phyloP scores from a whole-genome alignment of 1,140 invertebrate genomes.

The Belonocnema kinseyi region DNA sequence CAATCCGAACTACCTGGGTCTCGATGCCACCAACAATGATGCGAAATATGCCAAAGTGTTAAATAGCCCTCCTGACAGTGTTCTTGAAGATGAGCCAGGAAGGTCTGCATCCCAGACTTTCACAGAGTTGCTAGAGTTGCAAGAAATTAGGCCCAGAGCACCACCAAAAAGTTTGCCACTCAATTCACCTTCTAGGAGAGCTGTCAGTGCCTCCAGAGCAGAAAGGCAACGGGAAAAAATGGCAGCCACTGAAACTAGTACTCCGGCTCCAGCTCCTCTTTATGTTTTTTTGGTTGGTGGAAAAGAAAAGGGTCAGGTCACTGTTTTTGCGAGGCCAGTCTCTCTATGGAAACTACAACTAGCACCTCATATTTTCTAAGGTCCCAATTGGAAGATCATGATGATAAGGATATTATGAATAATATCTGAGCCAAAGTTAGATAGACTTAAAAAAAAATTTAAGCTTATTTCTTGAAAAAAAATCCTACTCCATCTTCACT shows the following conservation, averaged over 20 bases:
- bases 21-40: slow-evolving; percentile 73
- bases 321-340: slow-evolving; percentile 81
- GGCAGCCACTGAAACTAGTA: slow-evolving; percentile 61
- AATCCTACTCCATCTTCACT: too few relatives aligned
- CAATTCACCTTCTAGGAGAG: slow-evolving; percentile 70
- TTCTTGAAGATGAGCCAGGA: slow-evolving; percentile 74
- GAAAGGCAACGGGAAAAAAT: slow-evolving; percentile 72
- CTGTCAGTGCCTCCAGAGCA: slow-evolving; percentile 73
- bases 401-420: not conserved
- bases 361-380: slow-evolving; percentile 74
- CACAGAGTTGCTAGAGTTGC: slow-evolving; percentile 69
- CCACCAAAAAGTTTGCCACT: slow-evolving; percentile 71
- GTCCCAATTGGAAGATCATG: not conserved
- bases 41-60: slow-evolving; percentile 73
- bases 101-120: slow-evolving; percentile 73
- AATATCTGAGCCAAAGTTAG: slow-evolving; percentile 2
- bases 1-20: slow-evolving; percentile 85
- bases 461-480: too few relatives aligned
- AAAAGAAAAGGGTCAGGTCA: slow-evolving; percentile 82
- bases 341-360: slow-evolving; percentile 82
- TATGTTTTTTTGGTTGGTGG: slow-evolving; percentile 81
- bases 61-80: slow-evolving; percentile 76
- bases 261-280: slow-evolving; percentile 75
- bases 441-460: not conserved
- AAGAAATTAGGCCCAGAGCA: slow-evolving; percentile 68